Percentiles rank a stretch among this genome's conserved stretches.
Evolutionary conservation across 2,797 vertebrate genomes (phyloP).

Genomic region (Sebastiscus tertius): DNA sequence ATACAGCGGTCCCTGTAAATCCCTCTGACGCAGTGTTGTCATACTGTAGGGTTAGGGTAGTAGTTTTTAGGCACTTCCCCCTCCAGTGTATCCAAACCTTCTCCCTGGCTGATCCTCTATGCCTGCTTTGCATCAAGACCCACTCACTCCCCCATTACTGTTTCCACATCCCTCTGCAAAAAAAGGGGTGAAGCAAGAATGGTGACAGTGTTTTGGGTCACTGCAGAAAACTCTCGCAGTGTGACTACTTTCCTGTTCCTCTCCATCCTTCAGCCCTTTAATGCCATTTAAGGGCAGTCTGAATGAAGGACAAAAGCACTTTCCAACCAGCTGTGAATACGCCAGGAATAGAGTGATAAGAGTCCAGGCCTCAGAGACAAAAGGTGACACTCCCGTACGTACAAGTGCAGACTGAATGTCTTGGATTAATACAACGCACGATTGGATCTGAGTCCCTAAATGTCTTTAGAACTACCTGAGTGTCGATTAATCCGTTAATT

Average conservation of each 20-base stretch:
- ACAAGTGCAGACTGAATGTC: not conserved
- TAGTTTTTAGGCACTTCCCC: constrained; percentile 1
- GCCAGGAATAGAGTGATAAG: constrained; percentile 54
- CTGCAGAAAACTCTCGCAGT: constrained; percentile 41
- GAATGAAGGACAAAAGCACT: constrained; percentile 61
- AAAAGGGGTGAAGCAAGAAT: constrained; percentile 30
- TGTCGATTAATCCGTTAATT: not conserved
- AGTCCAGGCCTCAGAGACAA: not conserved
- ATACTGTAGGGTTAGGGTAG: not conserved
- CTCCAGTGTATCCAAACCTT: constrained; percentile 19
- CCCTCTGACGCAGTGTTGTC: not conserved
- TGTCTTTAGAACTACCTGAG: not conserved
- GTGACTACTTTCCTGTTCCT: constrained; percentile 40
- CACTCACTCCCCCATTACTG: not conserved
- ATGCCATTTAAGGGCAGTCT: constrained; percentile 71
- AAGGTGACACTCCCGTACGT: constrained; percentile 5
- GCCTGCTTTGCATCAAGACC: constrained; percentile 61
- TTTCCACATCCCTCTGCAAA: constrained; percentile 23
- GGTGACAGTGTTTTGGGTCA: constrained; percentile 55
- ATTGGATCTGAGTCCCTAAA: not conserved
- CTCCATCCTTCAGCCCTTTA: constrained; percentile 33
- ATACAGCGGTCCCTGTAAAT: constrained; percentile 2
- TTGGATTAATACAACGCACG: not conserved
- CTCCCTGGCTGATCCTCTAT: constrained; percentile 18
- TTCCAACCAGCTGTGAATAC: constrained; percentile 57